Percentiles rank a stretch among this genome's conserved stretches.
Evolutionary conservation across 2,113 vertebrate species (phyloP).

Genomic region (Mus pahari): DNA sequence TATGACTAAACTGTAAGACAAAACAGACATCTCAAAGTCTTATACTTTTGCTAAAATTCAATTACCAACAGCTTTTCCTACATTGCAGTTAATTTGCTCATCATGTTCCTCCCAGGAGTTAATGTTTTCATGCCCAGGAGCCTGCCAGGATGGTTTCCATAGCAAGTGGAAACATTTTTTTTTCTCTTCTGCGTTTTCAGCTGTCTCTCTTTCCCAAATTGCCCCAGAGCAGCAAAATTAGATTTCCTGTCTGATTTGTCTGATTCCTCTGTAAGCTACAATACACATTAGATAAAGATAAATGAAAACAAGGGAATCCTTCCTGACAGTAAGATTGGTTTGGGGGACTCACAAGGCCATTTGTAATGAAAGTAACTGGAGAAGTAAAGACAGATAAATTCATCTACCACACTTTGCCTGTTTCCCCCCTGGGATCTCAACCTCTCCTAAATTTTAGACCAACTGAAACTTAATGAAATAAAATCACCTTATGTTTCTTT

Average conservation of each 20-base stretch:
- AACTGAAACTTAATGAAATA: conserved; percentile 6
- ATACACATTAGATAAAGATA: background rate
- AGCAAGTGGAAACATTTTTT: background rate
- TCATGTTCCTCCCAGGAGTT: background rate
- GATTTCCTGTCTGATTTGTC: background rate
- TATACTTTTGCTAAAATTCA: background rate
- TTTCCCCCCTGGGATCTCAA: background rate
- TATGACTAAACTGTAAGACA: background rate
- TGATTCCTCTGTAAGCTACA: background rate
- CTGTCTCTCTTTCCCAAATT: background rate
- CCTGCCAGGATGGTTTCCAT: background rate
- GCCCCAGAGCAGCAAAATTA: background rate
- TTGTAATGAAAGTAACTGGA: background rate
- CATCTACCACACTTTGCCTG: background rate
- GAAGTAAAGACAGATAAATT: background rate
- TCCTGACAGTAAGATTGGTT: background rate
- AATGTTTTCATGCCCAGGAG: background rate
- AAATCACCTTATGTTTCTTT: background rate
- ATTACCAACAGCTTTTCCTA: background rate
- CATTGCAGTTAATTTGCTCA: background rate
- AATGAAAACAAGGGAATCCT: background rate
- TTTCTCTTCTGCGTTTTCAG: background rate
- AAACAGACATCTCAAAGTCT: background rate
- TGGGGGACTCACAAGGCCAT: background rate
- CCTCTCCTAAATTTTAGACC: conserved; percentile 34